These are phyloP conservation scores for Syrrhaptes paradoxus DNA, from an alignment of 2,113 vertebrate genomes.

Conservation along the genomic window DNA sequence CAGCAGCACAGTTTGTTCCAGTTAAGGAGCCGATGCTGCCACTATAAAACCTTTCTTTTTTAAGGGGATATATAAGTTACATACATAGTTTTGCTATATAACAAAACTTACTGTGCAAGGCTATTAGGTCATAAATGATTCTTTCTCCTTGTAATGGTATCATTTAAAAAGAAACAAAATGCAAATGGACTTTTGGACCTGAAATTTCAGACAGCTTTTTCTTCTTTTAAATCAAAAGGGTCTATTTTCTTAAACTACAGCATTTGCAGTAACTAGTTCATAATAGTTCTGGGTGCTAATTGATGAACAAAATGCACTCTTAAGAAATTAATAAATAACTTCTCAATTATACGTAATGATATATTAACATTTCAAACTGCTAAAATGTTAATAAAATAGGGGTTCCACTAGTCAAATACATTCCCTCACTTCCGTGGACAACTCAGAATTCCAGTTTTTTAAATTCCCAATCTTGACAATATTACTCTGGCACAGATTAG, in stretches of 20 bases:
- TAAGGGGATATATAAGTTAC: not conserved
- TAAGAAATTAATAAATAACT: not conserved
- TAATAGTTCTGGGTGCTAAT: not conserved
- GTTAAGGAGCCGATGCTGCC: not conserved
- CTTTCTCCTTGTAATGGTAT: not conserved
- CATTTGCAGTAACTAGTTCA: not conserved
- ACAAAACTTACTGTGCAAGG: not conserved
- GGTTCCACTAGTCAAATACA: not conserved
- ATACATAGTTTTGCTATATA: not conserved
- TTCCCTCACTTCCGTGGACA: not conserved
- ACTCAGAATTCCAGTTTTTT: not conserved
- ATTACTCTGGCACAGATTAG: not conserved
- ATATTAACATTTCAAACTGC: not conserved
- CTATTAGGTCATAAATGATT: not conserved
- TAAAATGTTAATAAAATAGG: not conserved
- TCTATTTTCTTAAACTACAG: not conserved
- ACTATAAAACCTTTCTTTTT: constrained; percentile 29
- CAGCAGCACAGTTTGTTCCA: constrained; percentile 20
- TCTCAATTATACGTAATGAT: not conserved
- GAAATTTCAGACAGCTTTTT: not conserved
- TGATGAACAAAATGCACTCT: not conserved
- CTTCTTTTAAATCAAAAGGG: not conserved
- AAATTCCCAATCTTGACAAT: not conserved
- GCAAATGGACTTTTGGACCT: not conserved
- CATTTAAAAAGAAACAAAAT: not conserved